A percentile compares a stretch with the other conserved stretches of the same genome.
Evolutionary conservation across 2,113 vertebrate species (phyloP).

Genomic region (Archocentrus centrarchus): DNA sequence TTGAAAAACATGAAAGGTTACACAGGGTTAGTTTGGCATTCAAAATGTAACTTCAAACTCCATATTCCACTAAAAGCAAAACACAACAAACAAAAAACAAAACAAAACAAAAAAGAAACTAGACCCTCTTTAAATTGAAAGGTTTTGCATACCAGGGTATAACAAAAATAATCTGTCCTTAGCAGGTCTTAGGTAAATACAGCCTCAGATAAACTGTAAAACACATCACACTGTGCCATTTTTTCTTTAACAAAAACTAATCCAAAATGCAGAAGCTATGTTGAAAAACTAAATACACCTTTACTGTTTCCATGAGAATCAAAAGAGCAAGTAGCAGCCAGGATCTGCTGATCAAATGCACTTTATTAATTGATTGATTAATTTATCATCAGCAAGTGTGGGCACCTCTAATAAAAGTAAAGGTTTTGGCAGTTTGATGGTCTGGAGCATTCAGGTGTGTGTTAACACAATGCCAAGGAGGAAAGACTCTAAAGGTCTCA

Average conservation of each 20-base stretch:
- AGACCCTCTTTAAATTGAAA: not conserved
- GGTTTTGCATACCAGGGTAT: not conserved
- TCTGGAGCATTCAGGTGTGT: not conserved
- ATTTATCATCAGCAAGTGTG: not conserved
- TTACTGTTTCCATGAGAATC: not conserved
- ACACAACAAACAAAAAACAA: not conserved
- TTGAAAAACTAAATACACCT: not conserved
- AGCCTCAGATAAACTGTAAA: not conserved
- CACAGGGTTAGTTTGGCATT: not conserved
- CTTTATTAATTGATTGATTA: not conserved
- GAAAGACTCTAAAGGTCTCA: not conserved
- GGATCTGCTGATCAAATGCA: not conserved
- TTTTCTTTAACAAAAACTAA: not conserved
- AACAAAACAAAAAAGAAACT: not conserved
- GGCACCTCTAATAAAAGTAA: too few relatives aligned
- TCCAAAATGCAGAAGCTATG: not conserved
- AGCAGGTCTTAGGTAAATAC: not conserved
- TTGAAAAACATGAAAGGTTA: constrained; percentile 60
- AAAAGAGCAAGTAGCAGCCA: not conserved
- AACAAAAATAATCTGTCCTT: not conserved
- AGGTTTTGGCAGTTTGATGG: too few relatives aligned
- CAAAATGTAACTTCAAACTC: not conserved
- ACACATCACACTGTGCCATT: not conserved
- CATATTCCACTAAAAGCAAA: too few relatives aligned
- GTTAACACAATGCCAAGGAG: not conserved